Evolutionary conservation across 2,888 invertebrate species (phyloP).

Genomic region (Odontomyia ornata): DNA sequence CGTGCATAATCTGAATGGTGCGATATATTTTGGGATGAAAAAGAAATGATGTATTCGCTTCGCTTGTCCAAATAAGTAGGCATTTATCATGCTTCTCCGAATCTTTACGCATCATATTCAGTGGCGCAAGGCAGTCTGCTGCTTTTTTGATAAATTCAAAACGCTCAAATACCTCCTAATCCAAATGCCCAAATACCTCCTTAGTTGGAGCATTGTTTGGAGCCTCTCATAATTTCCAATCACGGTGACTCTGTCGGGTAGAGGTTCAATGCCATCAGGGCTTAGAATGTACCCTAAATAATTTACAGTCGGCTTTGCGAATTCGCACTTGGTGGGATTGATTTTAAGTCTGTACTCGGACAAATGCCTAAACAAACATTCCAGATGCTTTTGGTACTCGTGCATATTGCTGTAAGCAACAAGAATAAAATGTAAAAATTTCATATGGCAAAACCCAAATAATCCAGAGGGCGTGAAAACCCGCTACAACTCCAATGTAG

Average conservation of each 20-base stretch:
- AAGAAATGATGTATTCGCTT: neutral
- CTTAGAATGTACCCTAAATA: conserved; percentile 38
- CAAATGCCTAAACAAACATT: conserved; percentile 51
- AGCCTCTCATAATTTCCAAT: conserved; percentile 19
- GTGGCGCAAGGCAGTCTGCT: neutral
- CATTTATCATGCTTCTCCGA: neutral
- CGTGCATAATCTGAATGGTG: neutral
- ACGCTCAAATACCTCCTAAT: conserved; percentile 51
- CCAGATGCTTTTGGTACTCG: conserved; percentile 52
- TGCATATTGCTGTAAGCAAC: conserved; percentile 51
- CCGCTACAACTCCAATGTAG: conserved; percentile 53
- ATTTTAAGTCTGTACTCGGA: conserved; percentile 50
- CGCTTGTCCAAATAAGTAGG: neutral
- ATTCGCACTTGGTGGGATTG: conserved; percentile 50
- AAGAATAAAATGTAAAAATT: conserved; percentile 56
- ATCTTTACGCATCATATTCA: neutral
- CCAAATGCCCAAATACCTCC: conserved; percentile 29
- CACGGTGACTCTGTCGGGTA: conserved; percentile 12
- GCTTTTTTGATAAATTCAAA: conserved; percentile 43
- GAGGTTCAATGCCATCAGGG: conserved; percentile 47
- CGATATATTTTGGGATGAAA: neutral
- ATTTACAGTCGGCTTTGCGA: conserved; percentile 1
- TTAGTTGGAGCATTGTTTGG: neutral
- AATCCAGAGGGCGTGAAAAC: conserved; percentile 59
- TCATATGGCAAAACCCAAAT: conserved; percentile 56